These are phyloP conservation scores for Drosophila sp. DNA, from an alignment of 1,140 invertebrate genomes.

Conservation along the genomic window DNA sequence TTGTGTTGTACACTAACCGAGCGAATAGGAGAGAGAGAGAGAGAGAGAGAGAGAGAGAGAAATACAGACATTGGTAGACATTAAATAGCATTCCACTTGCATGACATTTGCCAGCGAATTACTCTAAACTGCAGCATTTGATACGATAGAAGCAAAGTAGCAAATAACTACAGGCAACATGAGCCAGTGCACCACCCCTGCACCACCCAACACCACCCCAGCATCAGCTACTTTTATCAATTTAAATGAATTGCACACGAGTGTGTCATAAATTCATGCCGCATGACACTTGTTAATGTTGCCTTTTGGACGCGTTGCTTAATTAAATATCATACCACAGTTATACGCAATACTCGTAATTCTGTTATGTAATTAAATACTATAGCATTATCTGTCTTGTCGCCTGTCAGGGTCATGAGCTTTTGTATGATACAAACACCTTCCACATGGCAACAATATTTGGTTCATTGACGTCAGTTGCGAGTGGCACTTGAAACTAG, in stretches of 20 bases:
- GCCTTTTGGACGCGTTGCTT: conserved; percentile 45
- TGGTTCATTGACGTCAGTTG: conserved; percentile 9
- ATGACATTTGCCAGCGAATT: conserved; percentile 78
- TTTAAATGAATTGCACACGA: conserved; percentile 81
- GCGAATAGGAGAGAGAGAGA: conserved; percentile 17
- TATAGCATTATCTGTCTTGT: conserved; percentile 11
- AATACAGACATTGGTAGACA: conserved; percentile 38
- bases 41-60: conserved; percentile 7
- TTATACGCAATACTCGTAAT: conserved; percentile 36
- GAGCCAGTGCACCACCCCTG: background rate
- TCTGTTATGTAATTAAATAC: conserved; percentile 66
- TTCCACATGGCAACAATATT: conserved; percentile 5
- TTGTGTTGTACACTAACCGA: conserved; percentile 62
- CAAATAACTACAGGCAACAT: conserved; percentile 37
- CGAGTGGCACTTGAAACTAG: background rate
- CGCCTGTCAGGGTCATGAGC: background rate
- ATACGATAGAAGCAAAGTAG: conserved; percentile 54
- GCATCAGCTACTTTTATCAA: conserved; percentile 69
- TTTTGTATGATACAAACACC: conserved; percentile 16
- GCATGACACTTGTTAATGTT: conserved; percentile 76
- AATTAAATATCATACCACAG: conserved; percentile 67
- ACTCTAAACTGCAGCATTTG: conserved; percentile 80
- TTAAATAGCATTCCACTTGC: conserved; percentile 76
- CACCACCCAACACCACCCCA: background rate
- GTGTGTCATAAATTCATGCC: conserved; percentile 77